phyloP scores from a whole-genome alignment of 2,797 vertebrate genomes.

The Vireo griseus region DNA sequence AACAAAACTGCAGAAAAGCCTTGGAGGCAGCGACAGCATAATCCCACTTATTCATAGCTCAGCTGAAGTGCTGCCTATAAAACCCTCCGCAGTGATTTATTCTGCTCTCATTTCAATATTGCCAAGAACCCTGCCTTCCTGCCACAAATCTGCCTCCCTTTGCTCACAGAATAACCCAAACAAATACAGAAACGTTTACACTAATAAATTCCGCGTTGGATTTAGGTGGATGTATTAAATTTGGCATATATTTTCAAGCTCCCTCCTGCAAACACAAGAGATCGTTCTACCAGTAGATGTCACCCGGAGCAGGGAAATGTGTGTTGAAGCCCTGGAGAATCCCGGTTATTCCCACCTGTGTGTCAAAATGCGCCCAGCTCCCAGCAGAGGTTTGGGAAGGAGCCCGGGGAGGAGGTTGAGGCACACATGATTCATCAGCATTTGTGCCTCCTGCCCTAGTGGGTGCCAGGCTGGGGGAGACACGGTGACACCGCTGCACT shows the following conservation, averaged over 20 bases:
- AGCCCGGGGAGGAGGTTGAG: background rate
- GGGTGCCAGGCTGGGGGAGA: background rate
- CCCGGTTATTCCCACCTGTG: background rate
- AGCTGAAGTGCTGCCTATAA: slow-evolving; percentile 41
- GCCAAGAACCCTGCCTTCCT: background rate
- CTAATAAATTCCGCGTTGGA: background rate
- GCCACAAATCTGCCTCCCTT: slow-evolving; percentile 24
- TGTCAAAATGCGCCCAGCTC: background rate
- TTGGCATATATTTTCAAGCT: background rate
- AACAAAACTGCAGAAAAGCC: background rate
- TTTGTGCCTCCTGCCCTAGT: background rate
- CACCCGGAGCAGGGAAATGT: slow-evolving; percentile 27
- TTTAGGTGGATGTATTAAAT: background rate
- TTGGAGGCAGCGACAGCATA: background rate
- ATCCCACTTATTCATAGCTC: slow-evolving; percentile 21
- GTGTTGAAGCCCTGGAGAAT: fast-evolving
- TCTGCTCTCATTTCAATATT: background rate
- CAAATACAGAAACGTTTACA: background rate
- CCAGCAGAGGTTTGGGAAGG: background rate
- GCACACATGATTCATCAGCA: background rate
- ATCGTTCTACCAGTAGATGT: slow-evolving; percentile 36
- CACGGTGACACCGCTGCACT: background rate
- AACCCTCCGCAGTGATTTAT: slow-evolving; percentile 18
- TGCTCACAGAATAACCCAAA: background rate
- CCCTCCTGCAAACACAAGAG: background rate